Percentiles rank a stretch among this genome's conserved stretches.
These are phyloP conservation scores for Pecten maximus DNA, from an alignment of 2,888 invertebrate species.

Conservation along the genomic window DNA sequence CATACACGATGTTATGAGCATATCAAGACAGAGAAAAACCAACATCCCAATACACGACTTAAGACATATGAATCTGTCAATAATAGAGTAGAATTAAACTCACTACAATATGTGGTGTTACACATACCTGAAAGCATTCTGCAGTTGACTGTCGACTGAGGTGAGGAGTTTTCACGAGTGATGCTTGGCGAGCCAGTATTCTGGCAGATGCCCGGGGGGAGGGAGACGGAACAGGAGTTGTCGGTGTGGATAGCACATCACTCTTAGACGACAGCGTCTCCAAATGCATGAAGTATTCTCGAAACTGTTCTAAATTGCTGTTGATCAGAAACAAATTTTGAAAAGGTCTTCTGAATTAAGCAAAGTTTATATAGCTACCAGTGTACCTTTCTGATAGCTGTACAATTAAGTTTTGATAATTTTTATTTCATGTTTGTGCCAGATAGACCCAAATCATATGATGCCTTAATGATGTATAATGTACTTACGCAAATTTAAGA, in stretches of 20 bases:
- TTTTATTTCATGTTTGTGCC: too few species aligned
- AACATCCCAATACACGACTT: too few species aligned
- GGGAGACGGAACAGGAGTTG: background rate
- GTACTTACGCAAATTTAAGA: too few species aligned
- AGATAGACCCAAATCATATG: too few species aligned
- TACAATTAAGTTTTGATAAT: too few species aligned
- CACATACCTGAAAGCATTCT: slow-evolving; percentile 76
- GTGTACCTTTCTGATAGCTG: too few species aligned
- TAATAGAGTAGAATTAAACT: background rate
- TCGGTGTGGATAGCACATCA: slow-evolving; percentile 42
- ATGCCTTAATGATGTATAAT: too few species aligned
- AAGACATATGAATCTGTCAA: too few species aligned
- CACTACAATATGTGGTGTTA: background rate
- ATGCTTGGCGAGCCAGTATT: background rate
- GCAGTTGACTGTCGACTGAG: slow-evolving; percentile 70
- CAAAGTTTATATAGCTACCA: too few species aligned
- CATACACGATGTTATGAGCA: too few species aligned
- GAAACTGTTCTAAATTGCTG: slow-evolving; percentile 74
- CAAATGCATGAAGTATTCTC: slow-evolving; percentile 71
- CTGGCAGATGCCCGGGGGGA: slow-evolving; percentile 21
- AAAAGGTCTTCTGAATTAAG: too few species aligned
- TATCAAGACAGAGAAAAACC: too few species aligned
- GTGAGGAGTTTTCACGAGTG: slow-evolving; percentile 40
- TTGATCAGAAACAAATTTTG: slow-evolving; percentile 41
- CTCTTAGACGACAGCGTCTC: slow-evolving; percentile 24